phyloP scores from a whole-genome alignment of 2,113 vertebrate genomes.

The Pao palembangensis region DNA sequence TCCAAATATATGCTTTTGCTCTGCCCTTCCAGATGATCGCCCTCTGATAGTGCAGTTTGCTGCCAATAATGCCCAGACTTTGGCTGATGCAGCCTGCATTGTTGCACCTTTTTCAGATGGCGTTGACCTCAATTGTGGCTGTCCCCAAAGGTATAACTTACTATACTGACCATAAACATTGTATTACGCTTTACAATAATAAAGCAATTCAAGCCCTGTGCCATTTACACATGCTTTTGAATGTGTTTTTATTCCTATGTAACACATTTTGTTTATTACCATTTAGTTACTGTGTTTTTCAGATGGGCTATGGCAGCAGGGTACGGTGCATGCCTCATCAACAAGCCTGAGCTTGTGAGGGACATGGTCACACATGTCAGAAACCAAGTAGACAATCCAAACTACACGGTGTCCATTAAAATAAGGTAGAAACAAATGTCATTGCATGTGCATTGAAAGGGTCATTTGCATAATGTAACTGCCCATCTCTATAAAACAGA shows the following conservation, averaged over 20 bases:
- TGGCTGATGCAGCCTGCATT: constrained; percentile 86
- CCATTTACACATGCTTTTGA: neutral
- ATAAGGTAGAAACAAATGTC: constrained; percentile 80
- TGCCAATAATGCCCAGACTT: constrained; percentile 86
- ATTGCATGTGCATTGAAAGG: neutral
- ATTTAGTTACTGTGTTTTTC: neutral
- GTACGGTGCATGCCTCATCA: constrained; percentile 94
- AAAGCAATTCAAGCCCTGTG: neutral
- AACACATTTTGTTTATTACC: too few species aligned
- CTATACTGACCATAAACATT: too few species aligned
- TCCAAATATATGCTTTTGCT: constrained; percentile 3
- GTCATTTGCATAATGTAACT: too few species aligned
- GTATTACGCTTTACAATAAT: too few species aligned
- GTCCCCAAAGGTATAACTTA: constrained; percentile 84
- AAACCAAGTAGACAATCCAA: constrained; percentile 84
- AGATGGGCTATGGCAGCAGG: constrained; percentile 95
- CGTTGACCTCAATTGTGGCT: constrained; percentile 96
- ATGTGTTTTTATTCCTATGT: neutral
- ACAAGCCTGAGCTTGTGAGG: constrained; percentile 88
- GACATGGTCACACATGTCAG: constrained; percentile 92
- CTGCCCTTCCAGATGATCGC: constrained; percentile 80
- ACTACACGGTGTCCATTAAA: constrained; percentile 90
- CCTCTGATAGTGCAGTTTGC: constrained; percentile 96
- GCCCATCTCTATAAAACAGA: too few species aligned
- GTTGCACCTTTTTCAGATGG: constrained; percentile 89